phyloP scores from a whole-genome alignment of 2,113 vertebrate genomes.

The Platysteira castanea region DNA sequence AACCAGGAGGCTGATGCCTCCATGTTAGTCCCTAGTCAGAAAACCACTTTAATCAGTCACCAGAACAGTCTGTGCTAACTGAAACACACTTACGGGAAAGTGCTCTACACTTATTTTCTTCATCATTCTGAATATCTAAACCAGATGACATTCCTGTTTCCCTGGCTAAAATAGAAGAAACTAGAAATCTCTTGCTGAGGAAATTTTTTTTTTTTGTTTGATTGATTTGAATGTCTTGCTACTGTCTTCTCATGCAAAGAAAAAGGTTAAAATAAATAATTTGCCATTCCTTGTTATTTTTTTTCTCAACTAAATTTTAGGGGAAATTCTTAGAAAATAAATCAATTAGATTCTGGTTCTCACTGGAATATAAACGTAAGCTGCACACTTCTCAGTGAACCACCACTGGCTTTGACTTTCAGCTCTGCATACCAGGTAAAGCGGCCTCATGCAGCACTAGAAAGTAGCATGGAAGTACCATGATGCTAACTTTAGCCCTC shows the following conservation, averaged over 20 bases:
- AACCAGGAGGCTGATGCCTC: neutral
- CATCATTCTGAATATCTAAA: neutral
- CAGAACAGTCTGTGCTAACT: neutral
- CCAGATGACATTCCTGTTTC: neutral
- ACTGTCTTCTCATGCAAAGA: neutral
- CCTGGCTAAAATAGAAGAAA: neutral
- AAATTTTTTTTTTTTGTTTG: neutral
- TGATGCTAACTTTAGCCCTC: constrained; percentile 43
- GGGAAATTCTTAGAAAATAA: neutral
- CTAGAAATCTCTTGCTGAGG: neutral
- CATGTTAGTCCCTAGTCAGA: neutral
- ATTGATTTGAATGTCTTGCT: neutral
- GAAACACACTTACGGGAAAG: neutral
- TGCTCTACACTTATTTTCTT: neutral
- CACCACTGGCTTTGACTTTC: neutral
- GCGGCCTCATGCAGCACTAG: neutral
- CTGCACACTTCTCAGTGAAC: neutral
- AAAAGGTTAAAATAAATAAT: neutral
- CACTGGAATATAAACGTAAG: neutral
- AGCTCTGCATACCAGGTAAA: neutral
- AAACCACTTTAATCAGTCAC: neutral
- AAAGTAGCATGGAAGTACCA: neutral
- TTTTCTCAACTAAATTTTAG: neutral
- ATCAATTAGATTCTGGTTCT: neutral
- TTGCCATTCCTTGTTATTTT: neutral